These are phyloP conservation scores for Luidia sarsii DNA, from an alignment of 53 echinoderm and acorn worm genomes.

Conservation along the genomic window DNA sequence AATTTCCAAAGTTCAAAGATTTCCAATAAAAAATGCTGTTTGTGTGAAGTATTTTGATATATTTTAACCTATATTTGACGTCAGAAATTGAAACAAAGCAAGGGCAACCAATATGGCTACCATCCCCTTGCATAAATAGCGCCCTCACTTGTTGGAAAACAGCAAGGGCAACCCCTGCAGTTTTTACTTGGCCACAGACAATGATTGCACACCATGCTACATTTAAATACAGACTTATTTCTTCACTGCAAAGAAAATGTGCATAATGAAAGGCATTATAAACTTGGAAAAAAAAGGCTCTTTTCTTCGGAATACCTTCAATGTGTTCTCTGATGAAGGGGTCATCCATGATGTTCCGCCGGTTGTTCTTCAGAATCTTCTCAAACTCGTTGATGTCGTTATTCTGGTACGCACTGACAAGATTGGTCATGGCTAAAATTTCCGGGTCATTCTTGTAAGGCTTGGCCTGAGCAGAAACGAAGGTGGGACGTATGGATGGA, in stretches of 20 bases:
- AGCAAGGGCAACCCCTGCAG: too few relatives aligned
- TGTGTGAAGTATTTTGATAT: too few relatives aligned
- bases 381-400: slow-evolving; percentile 99
- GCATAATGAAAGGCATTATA: background rate
- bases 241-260: background rate
- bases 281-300: background rate
- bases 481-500: too few relatives aligned
- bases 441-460: slow-evolving; percentile 99
- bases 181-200: too few relatives aligned
- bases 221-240: background rate
- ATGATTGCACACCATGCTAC: too few relatives aligned
- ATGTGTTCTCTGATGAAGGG: slow-evolving; percentile 99
- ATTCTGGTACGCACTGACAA: slow-evolving; percentile 99
- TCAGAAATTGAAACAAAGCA: too few relatives aligned
- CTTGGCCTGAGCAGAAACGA: slow-evolving; percentile 76
- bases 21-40: too few relatives aligned
- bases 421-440: slow-evolving; percentile 98
- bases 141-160: too few relatives aligned
- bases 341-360: slow-evolving; percentile 99
- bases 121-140: too few relatives aligned
- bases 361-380: slow-evolving; percentile 97
- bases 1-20: too few relatives aligned
- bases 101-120: too few relatives aligned
- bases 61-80: too few relatives aligned
- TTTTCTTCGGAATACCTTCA: slow-evolving; percentile 83